A percentile compares a stretch with the other conserved stretches of the same genome.
These are phyloP conservation scores for Oreotragus oreotragus DNA, from an alignment of 2,113 vertebrate genomes.

Conservation along the genomic window DNA sequence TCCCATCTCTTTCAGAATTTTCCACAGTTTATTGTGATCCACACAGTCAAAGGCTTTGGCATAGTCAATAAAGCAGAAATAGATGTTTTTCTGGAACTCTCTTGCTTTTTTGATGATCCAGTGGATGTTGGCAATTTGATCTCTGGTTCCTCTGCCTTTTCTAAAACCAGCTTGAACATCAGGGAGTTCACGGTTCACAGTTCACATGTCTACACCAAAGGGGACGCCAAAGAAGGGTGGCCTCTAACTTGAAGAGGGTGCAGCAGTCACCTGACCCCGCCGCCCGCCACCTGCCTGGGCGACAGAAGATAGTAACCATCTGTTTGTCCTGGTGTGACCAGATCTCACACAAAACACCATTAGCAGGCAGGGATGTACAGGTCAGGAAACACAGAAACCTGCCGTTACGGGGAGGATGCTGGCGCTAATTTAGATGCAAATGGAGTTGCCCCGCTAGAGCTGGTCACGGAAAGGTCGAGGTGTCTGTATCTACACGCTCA, in stretches of 20 bases:
- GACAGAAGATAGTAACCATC: conserved; percentile 54
- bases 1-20: too few relatives aligned
- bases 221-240: background rate
- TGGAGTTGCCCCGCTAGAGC: conserved; percentile 43
- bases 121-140: too few relatives aligned
- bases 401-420: conserved; percentile 35
- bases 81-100: too few relatives aligned
- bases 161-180: too few relatives aligned
- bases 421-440: conserved; percentile 56
- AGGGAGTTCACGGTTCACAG: too few relatives aligned
- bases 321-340: conserved; percentile 32
- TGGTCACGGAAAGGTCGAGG: conserved; percentile 50
- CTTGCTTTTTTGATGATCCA: too few relatives aligned
- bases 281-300: conserved; percentile 24
- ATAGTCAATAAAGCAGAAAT: too few relatives aligned
- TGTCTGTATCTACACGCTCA: background rate
- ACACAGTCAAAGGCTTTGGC: too few relatives aligned
- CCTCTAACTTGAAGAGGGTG: background rate
- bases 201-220: too few relatives aligned
- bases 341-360: background rate
- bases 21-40: too few relatives aligned
- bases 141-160: too few relatives aligned
- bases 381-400: conserved; percentile 49
- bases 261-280: background rate
- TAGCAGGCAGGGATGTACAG: conserved; percentile 49